These are phyloP conservation scores for Ditylenchus dipsaci DNA, from an alignment of 1,140 invertebrate species.

Conservation along the genomic window DNA sequence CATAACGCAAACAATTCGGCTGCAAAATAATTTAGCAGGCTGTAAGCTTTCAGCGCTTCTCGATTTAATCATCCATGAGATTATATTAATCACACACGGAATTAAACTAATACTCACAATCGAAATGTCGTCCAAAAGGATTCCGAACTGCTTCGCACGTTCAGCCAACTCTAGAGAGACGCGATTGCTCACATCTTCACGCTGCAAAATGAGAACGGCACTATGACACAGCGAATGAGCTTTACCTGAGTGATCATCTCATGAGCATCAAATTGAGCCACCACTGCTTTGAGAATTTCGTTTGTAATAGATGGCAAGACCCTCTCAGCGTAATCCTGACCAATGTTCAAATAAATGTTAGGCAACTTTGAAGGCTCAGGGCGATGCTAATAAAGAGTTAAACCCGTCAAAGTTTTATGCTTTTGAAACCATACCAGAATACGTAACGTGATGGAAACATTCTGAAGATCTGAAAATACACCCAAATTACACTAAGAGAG, in stretches of 20 bases:
- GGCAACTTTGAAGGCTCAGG: conserved; percentile 79
- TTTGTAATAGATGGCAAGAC: conserved; percentile 96
- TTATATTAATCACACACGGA: not conserved
- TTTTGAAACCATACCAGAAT: conserved; percentile 66
- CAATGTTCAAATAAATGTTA: conserved; percentile 90
- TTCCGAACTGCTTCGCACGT: conserved; percentile 86
- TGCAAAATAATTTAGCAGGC: not conserved
- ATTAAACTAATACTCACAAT: conserved; percentile 66
- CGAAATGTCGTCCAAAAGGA: conserved; percentile 97
- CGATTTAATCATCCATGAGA: conserved; percentile 34
- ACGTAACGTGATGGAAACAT: conserved; percentile 96
- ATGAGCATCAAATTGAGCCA: conserved; percentile 98
- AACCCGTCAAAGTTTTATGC: no score
- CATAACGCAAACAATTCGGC: conserved; percentile 10
- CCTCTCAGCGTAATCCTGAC: conserved; percentile 94
- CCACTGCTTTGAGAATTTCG: conserved; percentile 97
- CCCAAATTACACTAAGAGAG: not conserved
- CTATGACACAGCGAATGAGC: no score
- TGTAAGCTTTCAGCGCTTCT: conserved; percentile 29
- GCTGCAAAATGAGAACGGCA: conserved; percentile 62
- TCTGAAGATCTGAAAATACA: conserved; percentile 84
- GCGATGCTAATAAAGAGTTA: conserved; percentile 66
- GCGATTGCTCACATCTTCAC: conserved; percentile 92
- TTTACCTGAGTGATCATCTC: conserved; percentile 88
- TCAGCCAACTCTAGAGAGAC: conserved; percentile 86